phyloP scores from a whole-genome alignment of 2,888 invertebrate genomes.

The Agriopis marginaria region DNA sequence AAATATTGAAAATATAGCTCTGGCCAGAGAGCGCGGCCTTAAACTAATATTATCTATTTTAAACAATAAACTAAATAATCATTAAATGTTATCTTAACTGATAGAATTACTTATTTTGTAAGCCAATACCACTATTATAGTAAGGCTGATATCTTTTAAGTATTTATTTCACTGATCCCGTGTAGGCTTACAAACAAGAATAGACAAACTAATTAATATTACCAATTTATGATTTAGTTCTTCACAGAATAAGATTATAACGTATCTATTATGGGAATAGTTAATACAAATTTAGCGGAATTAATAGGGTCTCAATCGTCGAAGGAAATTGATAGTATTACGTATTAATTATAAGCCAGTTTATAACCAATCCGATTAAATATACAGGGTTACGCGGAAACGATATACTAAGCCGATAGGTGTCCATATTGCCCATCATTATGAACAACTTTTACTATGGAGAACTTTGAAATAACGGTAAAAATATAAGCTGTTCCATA shows the following conservation, averaged over 20 bases:
- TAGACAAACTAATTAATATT: neutral
- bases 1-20: no score
- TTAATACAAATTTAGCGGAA: neutral
- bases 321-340: constrained; percentile 14
- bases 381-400: no score
- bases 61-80: no score
- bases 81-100: no score
- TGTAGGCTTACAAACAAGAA: neutral
- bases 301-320: constrained; percentile 8
- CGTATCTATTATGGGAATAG: neutral
- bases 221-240: neutral
- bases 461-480: no score
- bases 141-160: no score
- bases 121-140: neutral
- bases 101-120: neutral
- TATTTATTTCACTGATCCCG: neutral
- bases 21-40: no score
- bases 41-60: no score
- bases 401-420: no score
- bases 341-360: constrained; percentile 4
- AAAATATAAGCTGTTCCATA: no score
- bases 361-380: neutral
- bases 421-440: no score
- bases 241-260: neutral
- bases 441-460: no score